Base-by-base conservation (phyloP, 2,888 invertebrate genomes). In the Belgica antarctica region DNA sequence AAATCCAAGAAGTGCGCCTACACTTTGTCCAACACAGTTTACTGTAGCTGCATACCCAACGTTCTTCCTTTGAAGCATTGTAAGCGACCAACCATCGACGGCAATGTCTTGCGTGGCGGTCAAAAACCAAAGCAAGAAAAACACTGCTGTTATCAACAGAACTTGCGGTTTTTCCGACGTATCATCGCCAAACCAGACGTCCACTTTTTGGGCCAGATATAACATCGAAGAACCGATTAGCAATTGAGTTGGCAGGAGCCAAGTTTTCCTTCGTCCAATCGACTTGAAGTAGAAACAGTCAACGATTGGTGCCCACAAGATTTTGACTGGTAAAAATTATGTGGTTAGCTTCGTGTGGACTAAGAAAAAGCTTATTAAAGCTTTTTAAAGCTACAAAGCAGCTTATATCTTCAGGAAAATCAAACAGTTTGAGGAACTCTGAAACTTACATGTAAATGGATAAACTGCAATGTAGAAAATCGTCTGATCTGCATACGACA, bases 31-130 rank as follows among this genome's bases (percentile, higher is more conserved):
- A 0, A 99, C 95, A 74, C 94, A 92, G 77, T 99, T 99, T 77
- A 99, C 99, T 0, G 98, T 99, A 1, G 98, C 98, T 0, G 98
- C 98, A 82, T 98, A 96, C 1, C 94, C 96, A 2, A 99, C 96
- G 81, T 99, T 98, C 75, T 89, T 94, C 87, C 94, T 90, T 76
- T 94, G 92, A 1, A 99, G 82, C 96, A 99, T 99, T 0, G 98
- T 99, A 10, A 99, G 82, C 0, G 99, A 98, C 99, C 99, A 99
- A 19, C 99, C 99, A 82, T 99, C 99, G 0, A 99, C 98, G 15
- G 96, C 98, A 76, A 99, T 97, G 79, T 99, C 99, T 82, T 99
- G 99, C 1, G 99, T 99, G 1, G 99, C 98, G 3, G 98, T 98
- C 75, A 99, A 82, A 76, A 98, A 96, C 77, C 97, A 98, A 1